Evolutionary conservation across 2,888 invertebrate genomes (phyloP), one percentile per base, ranked within the genome.

Genomic region (Priocnemis perturbator): DNA sequence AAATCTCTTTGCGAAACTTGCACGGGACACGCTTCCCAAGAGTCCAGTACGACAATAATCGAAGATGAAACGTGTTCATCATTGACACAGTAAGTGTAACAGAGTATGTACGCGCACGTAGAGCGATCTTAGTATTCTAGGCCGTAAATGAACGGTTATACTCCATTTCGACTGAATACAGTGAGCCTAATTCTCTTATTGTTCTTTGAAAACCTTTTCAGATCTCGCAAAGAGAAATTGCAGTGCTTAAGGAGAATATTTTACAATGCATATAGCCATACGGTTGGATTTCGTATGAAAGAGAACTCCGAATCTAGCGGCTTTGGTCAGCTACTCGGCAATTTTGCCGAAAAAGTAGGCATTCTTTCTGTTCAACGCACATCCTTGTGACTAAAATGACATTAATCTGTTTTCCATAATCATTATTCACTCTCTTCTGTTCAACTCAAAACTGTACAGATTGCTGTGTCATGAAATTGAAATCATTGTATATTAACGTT

Each of bases 191-290:
- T 26, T 26, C 23, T 50, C 20, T 19, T 53, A 19, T 21, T 21
- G 15, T 9, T 20, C 21, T 5, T 14, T 53, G 7, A 53, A 7
- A 30, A 65, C 23, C 64, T 50, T 81, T 75, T 65, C 76, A 90
- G 88, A 78, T 86, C 90, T 67, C 89, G 92, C 64, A 90, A 90
- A 77, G 91, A 91, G 69, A 89, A 90, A 67, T 87, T 93, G 70
- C 89, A 90, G 59, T 88, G 89, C 64, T 90, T 93, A n/a, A 88
- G 93, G 71, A 88, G 90, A 78, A 86, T 91, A 67, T 93, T 93
- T 84, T 91, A 91, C 81, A 90, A 89, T 76, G 89, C 90, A 57
- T 93, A 93, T 81, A 90, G 90, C 79, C 89, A 91, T 63, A 90
- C 91, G 9, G 90, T 92, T 69, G 91, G 91, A 52, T 89, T 91